Percentiles rank a stretch among this genome's conserved stretches.
phyloP scores from a whole-genome alignment of 2,888 invertebrate genomes.

The Petrolisthes cinctipes region DNA sequence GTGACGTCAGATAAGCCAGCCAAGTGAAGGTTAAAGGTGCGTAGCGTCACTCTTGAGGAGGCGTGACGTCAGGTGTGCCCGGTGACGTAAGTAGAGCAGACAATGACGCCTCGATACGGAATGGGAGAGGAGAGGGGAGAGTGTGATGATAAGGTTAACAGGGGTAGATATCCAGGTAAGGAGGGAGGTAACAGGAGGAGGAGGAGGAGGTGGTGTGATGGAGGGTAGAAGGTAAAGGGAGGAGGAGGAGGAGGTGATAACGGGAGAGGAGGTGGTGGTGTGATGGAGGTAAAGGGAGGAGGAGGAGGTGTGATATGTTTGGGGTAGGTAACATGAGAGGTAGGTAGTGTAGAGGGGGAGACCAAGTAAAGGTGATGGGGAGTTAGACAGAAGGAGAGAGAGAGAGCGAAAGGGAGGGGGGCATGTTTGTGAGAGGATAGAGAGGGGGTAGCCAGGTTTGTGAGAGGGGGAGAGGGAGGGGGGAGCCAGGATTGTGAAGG shows the following conservation, averaged over 20 bases:
- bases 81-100: too few species aligned
- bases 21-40: too few species aligned
- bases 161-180: neutral
- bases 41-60: too few species aligned
- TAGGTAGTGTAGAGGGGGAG: neutral
- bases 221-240: neutral
- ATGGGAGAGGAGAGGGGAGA: neutral
- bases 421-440: neutral
- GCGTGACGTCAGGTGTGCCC: too few species aligned
- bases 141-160: neutral
- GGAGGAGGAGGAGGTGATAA: neutral
- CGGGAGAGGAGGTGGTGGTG: neutral
- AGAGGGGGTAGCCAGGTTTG: neutral
- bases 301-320: neutral
- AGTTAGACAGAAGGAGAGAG: neutral
- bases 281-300: neutral
- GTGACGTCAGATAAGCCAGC: too few species aligned
- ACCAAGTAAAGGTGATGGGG: neutral
- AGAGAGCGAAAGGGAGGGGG: neutral
- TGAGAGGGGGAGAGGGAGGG: neutral
- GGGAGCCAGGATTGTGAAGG: neutral
- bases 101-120: neutral
- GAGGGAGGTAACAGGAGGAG: neutral
- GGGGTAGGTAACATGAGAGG: neutral
- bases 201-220: neutral